Conservation (phyloP, 2,113 vertebrate genomes). For the Garra rufa region DNA sequence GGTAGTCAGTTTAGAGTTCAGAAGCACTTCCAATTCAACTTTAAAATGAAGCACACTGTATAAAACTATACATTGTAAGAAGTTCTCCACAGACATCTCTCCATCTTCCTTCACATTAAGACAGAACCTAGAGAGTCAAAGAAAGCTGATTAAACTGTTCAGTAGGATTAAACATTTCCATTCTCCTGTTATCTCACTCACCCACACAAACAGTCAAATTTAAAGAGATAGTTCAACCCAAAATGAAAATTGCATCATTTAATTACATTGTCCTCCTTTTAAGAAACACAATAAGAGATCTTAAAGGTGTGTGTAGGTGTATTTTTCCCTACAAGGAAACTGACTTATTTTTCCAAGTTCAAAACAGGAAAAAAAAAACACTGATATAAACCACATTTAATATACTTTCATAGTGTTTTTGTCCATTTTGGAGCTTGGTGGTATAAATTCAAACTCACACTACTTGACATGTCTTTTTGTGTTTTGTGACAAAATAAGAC, state of each 20-base stretch:
- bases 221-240: background rate
- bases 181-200: background rate
- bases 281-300: background rate
- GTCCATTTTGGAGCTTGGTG: background rate
- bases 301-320: background rate
- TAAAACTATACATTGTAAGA: conserved; percentile 22
- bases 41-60: background rate
- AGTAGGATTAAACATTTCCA: conserved; percentile 25
- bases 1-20: background rate
- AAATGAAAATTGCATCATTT: background rate
- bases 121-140: conserved; percentile 6
- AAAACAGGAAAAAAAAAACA: background rate
- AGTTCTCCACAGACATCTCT: background rate
- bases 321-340: background rate
- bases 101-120: background rate
- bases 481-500: background rate
- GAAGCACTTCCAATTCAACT: background rate
- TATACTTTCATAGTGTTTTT: background rate
- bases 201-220: background rate
- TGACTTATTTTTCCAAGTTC: background rate
- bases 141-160: conserved; percentile 22
- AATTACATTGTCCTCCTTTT: background rate
- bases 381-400: background rate
- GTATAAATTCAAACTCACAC: background rate
- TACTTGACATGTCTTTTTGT: background rate